These are phyloP conservation scores for Liodrosophila aerea DNA, from an alignment of 2,888 invertebrate species.

Conservation along the genomic window DNA sequence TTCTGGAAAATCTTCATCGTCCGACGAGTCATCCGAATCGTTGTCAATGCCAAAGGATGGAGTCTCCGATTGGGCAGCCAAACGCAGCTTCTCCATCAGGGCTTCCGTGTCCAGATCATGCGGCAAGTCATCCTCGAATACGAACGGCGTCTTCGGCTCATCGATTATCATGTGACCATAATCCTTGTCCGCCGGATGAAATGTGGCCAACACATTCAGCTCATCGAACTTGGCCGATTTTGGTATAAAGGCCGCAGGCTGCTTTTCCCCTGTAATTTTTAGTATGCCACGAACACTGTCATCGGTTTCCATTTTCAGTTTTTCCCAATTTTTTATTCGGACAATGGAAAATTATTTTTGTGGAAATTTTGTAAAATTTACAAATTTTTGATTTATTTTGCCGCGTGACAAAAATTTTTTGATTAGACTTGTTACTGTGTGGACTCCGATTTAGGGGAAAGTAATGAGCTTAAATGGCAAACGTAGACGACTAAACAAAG, in stretches of 20 bases:
- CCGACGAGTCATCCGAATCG: slow-evolving; percentile 83
- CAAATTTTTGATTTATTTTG: slow-evolving; percentile 5
- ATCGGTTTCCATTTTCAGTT: slow-evolving; percentile 11
- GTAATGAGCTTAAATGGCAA: neutral
- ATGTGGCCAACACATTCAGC: slow-evolving; percentile 98
- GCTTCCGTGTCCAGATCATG: slow-evolving; percentile 87
- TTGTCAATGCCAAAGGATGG: slow-evolving; percentile 81
- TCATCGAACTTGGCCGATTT: slow-evolving; percentile 94
- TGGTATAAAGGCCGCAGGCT: rapidly evolving
- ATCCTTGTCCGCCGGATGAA: slow-evolving; percentile 98
- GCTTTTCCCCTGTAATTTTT: slow-evolving; percentile 13
- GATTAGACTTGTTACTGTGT: slow-evolving; percentile 4
- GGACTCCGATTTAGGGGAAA: neutral
- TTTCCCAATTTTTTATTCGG: neutral
- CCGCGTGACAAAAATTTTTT: slow-evolving; percentile 11
- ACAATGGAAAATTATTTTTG: slow-evolving; percentile 3
- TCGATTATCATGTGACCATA: slow-evolving; percentile 99
- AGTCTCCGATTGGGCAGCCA: slow-evolving; percentile 76
- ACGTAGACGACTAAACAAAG: neutral
- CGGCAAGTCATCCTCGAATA: slow-evolving; percentile 84
- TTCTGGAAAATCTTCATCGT: slow-evolving; percentile 85
- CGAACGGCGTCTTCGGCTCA: slow-evolving; percentile 97
- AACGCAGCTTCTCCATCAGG: slow-evolving; percentile 87
- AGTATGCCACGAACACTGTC: slow-evolving; percentile 42
- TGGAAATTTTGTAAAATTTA: neutral